Conservation (phyloP, 2,888 invertebrate genomes). For the Acleris cristana region DNA sequence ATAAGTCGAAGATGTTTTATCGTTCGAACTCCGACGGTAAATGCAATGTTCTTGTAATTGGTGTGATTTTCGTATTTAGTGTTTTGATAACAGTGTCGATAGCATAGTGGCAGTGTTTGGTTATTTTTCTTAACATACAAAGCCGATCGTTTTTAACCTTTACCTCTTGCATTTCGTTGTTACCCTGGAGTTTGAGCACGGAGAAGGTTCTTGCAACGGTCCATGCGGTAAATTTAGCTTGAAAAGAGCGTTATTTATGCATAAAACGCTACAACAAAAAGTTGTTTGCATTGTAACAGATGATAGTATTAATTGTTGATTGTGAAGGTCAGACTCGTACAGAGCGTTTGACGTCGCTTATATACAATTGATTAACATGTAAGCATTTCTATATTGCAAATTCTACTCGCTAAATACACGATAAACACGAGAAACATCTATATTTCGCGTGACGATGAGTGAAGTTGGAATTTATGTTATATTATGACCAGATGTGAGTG, state of each 20-base stretch:
- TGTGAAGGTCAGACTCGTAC: conserved; percentile 54
- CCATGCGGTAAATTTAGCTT: conserved; percentile 46
- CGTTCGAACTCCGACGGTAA: conserved; percentile 85
- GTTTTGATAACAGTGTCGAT: conserved; percentile 73
- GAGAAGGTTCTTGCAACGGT: conserved; percentile 67
- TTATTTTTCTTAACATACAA: conserved; percentile 61
- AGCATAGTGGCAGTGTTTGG: conserved; percentile 76
- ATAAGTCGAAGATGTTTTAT: conserved; percentile 84
- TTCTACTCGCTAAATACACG: conserved; percentile 1
- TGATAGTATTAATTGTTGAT: conserved; percentile 63
- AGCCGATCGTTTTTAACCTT: conserved; percentile 73
- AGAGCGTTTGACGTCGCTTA: conserved; percentile 43
- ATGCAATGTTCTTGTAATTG: conserved; percentile 77
- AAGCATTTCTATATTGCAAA: conserved; percentile 11
- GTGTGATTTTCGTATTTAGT: conserved; percentile 70
- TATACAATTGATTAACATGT: conserved; percentile 31
- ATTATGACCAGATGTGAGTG: conserved; percentile 37
- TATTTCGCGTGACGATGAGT: conserved; percentile 42
- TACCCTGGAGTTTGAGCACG: conserved; percentile 59
- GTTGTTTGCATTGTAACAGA: conserved; percentile 65
- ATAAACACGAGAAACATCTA: conserved; percentile 1
- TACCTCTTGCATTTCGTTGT: conserved; percentile 64
- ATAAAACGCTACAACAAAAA: conserved; percentile 49
- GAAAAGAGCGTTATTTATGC: conserved; percentile 44
- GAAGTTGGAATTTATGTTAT: conserved; percentile 6